Evolutionary conservation across 2,797 vertebrate species (phyloP).

Genomic region (Selene dorsalis): DNA sequence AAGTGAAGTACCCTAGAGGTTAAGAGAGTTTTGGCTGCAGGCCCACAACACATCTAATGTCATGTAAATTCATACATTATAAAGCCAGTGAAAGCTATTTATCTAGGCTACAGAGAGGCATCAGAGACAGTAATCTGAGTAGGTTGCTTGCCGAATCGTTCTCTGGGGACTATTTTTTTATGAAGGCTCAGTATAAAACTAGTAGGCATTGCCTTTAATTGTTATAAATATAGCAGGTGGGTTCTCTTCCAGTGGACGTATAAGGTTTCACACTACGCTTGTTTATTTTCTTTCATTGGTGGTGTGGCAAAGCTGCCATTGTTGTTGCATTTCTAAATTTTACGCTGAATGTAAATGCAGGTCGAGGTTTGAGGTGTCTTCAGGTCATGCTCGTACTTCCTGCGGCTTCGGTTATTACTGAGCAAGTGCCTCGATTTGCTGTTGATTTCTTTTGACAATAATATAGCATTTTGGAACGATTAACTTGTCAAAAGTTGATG

Average conservation of each 20-base stretch:
- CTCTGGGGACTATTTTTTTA: slow-evolving; percentile 34
- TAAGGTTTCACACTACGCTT: neutral
- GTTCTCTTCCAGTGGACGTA: neutral
- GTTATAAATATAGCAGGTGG: too few species aligned
- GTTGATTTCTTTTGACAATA: neutral
- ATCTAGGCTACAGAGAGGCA: neutral
- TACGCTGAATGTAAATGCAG: neutral
- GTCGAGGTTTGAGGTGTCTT: neutral
- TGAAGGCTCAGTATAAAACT: slow-evolving; percentile 24
- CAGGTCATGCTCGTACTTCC: neutral
- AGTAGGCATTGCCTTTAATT: neutral
- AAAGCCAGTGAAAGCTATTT: neutral
- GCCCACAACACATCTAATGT: neutral
- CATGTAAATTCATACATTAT: neutral
- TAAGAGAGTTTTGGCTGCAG: neutral
- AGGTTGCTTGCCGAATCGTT: neutral
- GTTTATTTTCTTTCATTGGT: neutral
- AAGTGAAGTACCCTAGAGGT: neutral
- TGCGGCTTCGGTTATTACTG: accelerated
- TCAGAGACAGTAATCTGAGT: neutral
- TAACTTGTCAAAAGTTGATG: neutral
- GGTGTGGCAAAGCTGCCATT: neutral
- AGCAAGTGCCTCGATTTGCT: too few species aligned
- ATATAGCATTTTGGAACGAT: neutral
- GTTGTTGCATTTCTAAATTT: neutral